Base-by-base conservation (phyloP, 1,140 invertebrate species). In the Meloidogyne floridensis region DNA sequence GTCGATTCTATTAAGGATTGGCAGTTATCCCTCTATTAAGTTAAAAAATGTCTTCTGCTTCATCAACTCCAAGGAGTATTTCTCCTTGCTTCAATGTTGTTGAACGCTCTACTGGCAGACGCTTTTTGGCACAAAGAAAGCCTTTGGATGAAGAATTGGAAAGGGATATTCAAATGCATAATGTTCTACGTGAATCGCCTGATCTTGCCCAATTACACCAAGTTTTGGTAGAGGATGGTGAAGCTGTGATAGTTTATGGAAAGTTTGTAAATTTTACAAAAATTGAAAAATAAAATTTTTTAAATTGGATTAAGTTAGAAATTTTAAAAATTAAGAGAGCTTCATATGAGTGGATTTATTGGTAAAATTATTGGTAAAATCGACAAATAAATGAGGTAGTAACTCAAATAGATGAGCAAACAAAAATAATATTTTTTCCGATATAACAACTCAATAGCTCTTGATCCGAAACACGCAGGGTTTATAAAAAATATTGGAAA, bases 161-260 rank as follows among this genome's bases (percentile, higher is more conserved):
- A 59, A 79, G 82, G 6, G 72, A 80, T 53, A 77, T 85, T 43
- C 56, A 73, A 72, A 86, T 89, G 65, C 81, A 87, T 80, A 94
- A 97, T 93, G 95, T 96, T 87, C 91, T 93, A 83, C 91, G 98
- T 53, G 86, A 85, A 72, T 94, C 95, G 89, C 94, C 95, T 89
- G 93, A 93, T n/a, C 93, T 95, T 86, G 91, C 98, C 0, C 92
- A 96, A 76, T 91, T 98, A 5, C 93, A 95, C 86, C 96, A 98
- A 90, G 94, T 94, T 2, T 96, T 94, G 88, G 95, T 97, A 88
- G 93, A 94, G 54, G 93, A 93, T 84, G 77, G 77, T 7, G 93
- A 94, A 7, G 91, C 98, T 74, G 94, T 94, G 11, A 92, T 98
- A 2, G 93, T 98, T 32, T 94, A 93, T 13, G 96, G 98, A 91